Evolutionary conservation across 1,140 invertebrate species (phyloP).

Genomic region (Procambarus clarkii): DNA sequence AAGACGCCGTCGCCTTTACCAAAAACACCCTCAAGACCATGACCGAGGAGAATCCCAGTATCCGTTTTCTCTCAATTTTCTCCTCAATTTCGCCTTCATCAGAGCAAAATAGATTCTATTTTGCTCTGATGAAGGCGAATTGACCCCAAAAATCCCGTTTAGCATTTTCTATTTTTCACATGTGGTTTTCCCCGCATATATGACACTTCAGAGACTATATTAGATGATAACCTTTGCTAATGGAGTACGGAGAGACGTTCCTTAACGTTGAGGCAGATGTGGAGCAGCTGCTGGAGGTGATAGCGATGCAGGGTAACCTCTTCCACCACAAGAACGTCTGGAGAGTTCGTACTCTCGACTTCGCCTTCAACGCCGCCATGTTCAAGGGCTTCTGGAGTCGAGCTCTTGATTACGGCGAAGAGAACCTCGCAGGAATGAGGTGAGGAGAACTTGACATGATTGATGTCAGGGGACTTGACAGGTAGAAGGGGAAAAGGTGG

Average conservation of each 20-base stretch:
- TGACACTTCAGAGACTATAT: too few species aligned
- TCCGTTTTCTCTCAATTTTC: background rate
- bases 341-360: slow-evolving; percentile 57
- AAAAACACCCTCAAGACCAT: slow-evolving; percentile 29
- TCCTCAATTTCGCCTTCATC: too few species aligned
- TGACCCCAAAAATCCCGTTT: too few species aligned
- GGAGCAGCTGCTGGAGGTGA: slow-evolving; percentile 18
- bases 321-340: slow-evolving; percentile 56
- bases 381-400: slow-evolving; percentile 50
- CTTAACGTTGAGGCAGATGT: slow-evolving; percentile 2
- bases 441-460: background rate
- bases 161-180: too few species aligned
- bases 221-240: too few species aligned
- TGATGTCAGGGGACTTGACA: too few species aligned
- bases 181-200: too few species aligned
- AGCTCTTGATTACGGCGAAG: slow-evolving; percentile 42
- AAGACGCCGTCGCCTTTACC: slow-evolving; percentile 13
- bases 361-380: slow-evolving; percentile 55
- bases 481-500: background rate
- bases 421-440: slow-evolving; percentile 61
- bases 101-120: too few species aligned
- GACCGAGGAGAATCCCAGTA: slow-evolving; percentile 51
- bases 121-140: too few species aligned
- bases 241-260: background rate
- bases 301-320: slow-evolving; percentile 39